Conservation (phyloP, 2,888 invertebrate genomes). For the Diachrysia chrysitis region DNA sequence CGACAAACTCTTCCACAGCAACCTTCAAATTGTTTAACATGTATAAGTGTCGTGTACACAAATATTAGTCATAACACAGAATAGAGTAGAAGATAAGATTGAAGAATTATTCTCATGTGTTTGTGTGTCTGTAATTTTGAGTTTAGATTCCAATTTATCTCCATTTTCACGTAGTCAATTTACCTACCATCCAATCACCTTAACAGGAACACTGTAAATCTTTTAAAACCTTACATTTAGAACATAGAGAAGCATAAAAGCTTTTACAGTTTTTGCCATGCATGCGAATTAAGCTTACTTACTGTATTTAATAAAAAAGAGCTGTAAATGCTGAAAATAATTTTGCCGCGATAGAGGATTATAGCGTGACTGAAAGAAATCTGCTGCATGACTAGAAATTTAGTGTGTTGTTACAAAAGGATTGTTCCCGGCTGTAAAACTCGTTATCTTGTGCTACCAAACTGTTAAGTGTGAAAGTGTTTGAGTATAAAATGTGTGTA, state of each 20-base stretch:
- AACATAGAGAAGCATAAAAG: constrained; percentile 71
- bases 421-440: constrained; percentile 45
- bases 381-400: constrained; percentile 53
- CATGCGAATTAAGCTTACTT: constrained; percentile 62
- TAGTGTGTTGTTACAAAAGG: constrained; percentile 61
- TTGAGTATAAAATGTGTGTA: constrained; percentile 62
- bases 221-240: constrained; percentile 13
- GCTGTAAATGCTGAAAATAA: constrained; percentile 42
- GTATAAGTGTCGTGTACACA: constrained; percentile 48
- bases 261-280: constrained; percentile 68
- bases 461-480: constrained; percentile 61
- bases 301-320: constrained; percentile 42
- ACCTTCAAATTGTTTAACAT: constrained; percentile 75
- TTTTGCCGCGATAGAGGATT: constrained; percentile 63
- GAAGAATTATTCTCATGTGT: constrained; percentile 15
- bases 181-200: constrained; percentile 32
- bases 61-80: constrained; percentile 20
- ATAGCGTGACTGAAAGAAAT: constrained; percentile 53
- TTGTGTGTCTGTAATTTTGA: constrained; percentile 23
- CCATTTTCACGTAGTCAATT: background rate
- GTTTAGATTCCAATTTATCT: constrained; percentile 6
- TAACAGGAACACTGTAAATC: constrained; percentile 35
- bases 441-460: constrained; percentile 58
- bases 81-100: constrained; percentile 20
- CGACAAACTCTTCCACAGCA: constrained; percentile 85